Evolutionary conservation across 2,113 vertebrate genomes (phyloP).

Genomic region (Bettongia penicillata): DNA sequence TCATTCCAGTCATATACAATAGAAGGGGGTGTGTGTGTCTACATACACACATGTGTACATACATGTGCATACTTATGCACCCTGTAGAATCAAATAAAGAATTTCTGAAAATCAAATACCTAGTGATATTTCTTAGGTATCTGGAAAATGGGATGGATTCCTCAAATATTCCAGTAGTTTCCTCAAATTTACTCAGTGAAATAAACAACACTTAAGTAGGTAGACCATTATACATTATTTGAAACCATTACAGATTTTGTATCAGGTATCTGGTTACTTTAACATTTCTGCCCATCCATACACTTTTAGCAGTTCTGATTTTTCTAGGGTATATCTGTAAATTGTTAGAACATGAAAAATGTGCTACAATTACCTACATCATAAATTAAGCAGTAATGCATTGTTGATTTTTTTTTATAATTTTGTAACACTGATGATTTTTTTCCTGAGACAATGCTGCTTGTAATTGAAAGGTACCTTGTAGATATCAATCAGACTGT

Average conservation of each 20-base stretch:
- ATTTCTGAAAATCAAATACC: not conserved
- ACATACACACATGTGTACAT: no score
- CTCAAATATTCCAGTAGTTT: not conserved
- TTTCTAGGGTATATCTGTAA: accelerated
- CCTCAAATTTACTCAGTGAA: not conserved
- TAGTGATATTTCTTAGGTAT: not conserved
- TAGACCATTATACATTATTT: not conserved
- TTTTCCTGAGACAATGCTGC: not conserved
- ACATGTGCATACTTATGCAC: no score
- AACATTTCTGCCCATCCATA: not conserved
- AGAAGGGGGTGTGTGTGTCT: not conserved
- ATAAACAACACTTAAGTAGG: not conserved
- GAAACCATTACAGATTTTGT: not conserved
- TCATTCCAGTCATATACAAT: not conserved
- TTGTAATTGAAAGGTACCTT: not conserved
- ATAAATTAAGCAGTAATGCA: accelerated
- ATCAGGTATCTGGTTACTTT: not conserved
- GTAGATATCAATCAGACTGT: not conserved
- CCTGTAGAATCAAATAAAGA: not conserved
- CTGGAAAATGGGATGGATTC: not conserved
- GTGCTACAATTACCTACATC: accelerated
- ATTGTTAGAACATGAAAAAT: no score
- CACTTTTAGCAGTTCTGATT: not conserved
- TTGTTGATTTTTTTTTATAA: not conserved
- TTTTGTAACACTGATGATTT: not conserved